Percentiles rank a stretch among this genome's conserved stretches.
These are phyloP conservation scores for Mustelus asterias DNA, from an alignment of 2,113 vertebrate species.

Conservation along the genomic window DNA sequence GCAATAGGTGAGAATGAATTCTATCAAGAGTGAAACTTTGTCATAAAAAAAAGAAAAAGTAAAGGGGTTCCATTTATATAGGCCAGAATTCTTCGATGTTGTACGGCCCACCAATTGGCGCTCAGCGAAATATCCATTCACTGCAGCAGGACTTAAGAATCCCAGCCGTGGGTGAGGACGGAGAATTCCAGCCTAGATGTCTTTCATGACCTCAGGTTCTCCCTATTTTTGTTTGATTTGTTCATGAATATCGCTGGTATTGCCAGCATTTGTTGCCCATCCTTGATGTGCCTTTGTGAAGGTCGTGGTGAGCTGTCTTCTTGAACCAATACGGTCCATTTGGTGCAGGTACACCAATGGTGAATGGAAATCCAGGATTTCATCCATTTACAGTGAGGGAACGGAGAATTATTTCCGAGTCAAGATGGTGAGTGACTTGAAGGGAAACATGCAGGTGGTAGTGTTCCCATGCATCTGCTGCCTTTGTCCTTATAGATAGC, in stretches of 20 bases:
- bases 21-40: not conserved
- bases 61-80: not conserved
- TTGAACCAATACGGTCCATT: not conserved
- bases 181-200: too few species aligned
- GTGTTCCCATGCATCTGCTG: not conserved
- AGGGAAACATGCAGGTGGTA: too few species aligned
- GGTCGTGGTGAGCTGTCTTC: not conserved
- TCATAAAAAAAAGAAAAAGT: not conserved
- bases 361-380: not conserved
- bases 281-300: not conserved
- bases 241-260: not conserved
- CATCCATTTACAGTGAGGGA: not conserved
- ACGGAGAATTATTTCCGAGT: not conserved
- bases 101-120: too few species aligned
- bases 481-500: not conserved
- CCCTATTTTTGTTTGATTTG: not conserved
- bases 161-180: too few species aligned
- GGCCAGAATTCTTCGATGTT: too few species aligned
- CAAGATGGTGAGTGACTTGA: not conserved
- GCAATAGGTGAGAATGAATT: constrained; percentile 52
- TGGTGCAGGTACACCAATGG: not conserved
- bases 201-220: not conserved
- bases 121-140: too few species aligned
- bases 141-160: too few species aligned
- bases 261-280: not conserved